phyloP scores from a whole-genome alignment of 2,888 invertebrate genomes.

The Athalia cordata region DNA sequence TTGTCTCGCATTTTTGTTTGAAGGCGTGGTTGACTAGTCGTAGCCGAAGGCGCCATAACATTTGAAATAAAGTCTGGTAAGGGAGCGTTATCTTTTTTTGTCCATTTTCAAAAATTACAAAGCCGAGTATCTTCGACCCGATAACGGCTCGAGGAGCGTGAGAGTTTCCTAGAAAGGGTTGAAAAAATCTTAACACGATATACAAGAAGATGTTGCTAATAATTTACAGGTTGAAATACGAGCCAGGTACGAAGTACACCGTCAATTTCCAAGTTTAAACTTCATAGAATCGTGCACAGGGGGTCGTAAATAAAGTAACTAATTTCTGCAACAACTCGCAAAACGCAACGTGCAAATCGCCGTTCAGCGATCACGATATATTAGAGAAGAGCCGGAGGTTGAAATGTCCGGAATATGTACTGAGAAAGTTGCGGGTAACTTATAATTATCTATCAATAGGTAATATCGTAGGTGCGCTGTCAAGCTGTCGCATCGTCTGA shows the following conservation, averaged over 20 bases:
- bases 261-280: constrained; percentile 40
- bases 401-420: constrained; percentile 16
- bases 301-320: background rate
- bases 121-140: background rate
- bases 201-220: background rate
- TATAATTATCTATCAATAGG: constrained; percentile 44
- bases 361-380: background rate
- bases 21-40: constrained; percentile 24
- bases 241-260: constrained; percentile 39
- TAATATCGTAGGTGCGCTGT: constrained; percentile 27
- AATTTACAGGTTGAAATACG: constrained; percentile 32
- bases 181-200: constrained; percentile 16
- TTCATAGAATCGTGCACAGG: constrained; percentile 28
- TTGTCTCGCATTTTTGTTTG: constrained; percentile 28
- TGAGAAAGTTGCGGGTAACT: constrained; percentile 39
- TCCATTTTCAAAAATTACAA: background rate
- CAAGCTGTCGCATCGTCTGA: constrained; percentile 22
- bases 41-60: constrained; percentile 20
- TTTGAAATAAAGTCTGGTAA: background rate
- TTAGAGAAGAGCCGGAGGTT: constrained; percentile 1
- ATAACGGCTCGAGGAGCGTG: background rate
- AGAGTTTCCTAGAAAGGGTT: background rate
- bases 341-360: background rate
- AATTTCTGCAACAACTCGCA: constrained; percentile 9
- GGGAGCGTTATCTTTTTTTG: background rate